Evolutionary conservation across 2,113 vertebrate species (phyloP), one percentile per base, ranked within the genome.

Genomic region (Phrynosoma platyrhinos): DNA sequence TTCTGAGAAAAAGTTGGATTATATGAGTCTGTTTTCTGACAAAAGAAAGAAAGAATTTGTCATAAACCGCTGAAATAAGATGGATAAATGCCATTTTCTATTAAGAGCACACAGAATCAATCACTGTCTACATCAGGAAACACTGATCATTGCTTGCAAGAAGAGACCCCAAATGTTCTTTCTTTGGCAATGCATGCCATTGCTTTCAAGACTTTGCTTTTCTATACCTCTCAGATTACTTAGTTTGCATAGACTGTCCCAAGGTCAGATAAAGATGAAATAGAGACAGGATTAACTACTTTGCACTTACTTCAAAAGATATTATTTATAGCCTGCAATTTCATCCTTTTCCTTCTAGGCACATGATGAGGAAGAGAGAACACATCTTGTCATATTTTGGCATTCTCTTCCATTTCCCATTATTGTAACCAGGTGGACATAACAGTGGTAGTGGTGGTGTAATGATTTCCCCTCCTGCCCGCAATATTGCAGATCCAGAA

Each of bases 301-400:
- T 94, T 36, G 82, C 88, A 75, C n/a, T 90, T 79, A 91, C 83
- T 83, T 87, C 58, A 62, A 64, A 80, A 77, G 62, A 40, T 88
- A 66, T 89, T 92, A 89, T 91, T 95, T 94, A 86, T 71, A 90
- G 88, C 21, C 92, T 91, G 62, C 86, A 92, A 86, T 86, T 93
- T 76, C 92, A 88, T 89, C 32, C 81, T 92, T 94, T 84, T 77
- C 79, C 42, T 92, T 91, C 62, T 81, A 92, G 86, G 75, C 36
- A 71, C 62, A 86, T 83, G 74, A 86, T 47, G 81, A 20, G 69
- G 79, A 91, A 21, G 89, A 9, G 66, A 69, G 27, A 23, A 86
- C 62, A 83, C 30, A 55, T 80, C 89, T 36, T 91, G 79, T 91
- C 86, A 91, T 79, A 85, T 4, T 91, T 6, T 86, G 76, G 85